Evolutionary conservation across 2,888 invertebrate species (phyloP).

Genomic region (Glaucopsyche alexis): DNA sequence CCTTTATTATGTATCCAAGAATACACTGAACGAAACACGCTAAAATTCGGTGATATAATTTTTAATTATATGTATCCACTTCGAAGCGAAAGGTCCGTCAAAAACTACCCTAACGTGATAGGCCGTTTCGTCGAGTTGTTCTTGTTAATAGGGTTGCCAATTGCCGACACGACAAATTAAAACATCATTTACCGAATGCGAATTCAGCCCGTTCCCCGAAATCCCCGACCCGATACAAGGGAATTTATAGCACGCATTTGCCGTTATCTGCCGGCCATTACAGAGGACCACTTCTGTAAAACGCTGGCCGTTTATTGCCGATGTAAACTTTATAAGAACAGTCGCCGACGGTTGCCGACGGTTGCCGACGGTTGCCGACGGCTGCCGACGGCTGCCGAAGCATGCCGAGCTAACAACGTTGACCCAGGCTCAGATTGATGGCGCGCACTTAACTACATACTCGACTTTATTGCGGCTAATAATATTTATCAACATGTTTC

Average conservation of each 20-base stretch:
- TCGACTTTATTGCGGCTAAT: slow-evolving; percentile 1
- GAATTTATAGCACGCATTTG: slow-evolving; percentile 10
- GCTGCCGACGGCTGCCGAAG: background rate
- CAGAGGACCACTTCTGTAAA: slow-evolving; percentile 7
- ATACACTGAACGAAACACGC: background rate
- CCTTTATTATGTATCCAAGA: background rate
- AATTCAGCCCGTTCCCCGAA: background rate
- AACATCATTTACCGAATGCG: slow-evolving; percentile 5
- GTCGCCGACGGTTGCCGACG: background rate
- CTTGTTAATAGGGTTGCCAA: background rate
- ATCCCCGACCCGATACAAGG: background rate
- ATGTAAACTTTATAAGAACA: background rate
- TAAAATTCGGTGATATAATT: background rate
- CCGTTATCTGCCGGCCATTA: slow-evolving; percentile 14
- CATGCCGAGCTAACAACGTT: background rate
- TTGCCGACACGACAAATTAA: background rate
- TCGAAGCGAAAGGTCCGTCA: background rate
- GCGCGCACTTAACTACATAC: background rate
- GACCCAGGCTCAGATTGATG: slow-evolving; percentile 1
- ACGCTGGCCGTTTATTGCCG: background rate
- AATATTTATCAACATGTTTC: slow-evolving; percentile 18
- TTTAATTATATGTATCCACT: background rate
- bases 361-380: background rate
- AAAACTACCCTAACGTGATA: background rate
- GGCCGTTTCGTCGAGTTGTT: background rate